Percentiles rank a stretch among this genome's conserved stretches.
Evolutionary conservation across 2,888 invertebrate genomes (phyloP).

Genomic region (Agrochola litura): DNA sequence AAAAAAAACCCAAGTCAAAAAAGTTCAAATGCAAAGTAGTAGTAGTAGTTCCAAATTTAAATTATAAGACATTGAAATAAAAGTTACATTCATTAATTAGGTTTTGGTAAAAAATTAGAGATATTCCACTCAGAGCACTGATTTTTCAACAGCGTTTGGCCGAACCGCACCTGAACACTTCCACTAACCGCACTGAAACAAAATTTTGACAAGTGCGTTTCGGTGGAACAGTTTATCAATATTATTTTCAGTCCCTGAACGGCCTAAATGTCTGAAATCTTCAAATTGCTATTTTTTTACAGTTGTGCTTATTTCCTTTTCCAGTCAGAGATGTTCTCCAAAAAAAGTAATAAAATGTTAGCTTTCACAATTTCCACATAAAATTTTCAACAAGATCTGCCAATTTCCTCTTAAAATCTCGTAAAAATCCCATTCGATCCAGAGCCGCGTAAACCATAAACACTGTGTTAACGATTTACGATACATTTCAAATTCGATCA

Average conservation of each 20-base stretch:
- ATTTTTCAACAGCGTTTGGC: too few relatives aligned
- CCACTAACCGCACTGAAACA: too few relatives aligned
- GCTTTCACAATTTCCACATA: neutral
- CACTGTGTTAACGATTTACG: constrained; percentile 38
- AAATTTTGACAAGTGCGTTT: too few relatives aligned
- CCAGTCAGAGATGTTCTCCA: neutral
- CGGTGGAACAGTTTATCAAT: too few relatives aligned
- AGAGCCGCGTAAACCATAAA: constrained; percentile 36
- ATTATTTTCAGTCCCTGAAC: too few relatives aligned
- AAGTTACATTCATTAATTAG: too few relatives aligned
- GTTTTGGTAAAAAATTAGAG: neutral
- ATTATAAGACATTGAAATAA: too few relatives aligned
- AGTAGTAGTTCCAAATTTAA: too few relatives aligned
- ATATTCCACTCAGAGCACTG: too few relatives aligned
- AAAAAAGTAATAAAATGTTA: neutral
- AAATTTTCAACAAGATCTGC: constrained; percentile 35
- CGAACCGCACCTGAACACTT: too few relatives aligned
- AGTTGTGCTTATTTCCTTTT: neutral
- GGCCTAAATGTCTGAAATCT: neutral
- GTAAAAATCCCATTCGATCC: constrained; percentile 47
- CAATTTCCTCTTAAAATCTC: constrained; percentile 44
- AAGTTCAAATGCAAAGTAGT: too few relatives aligned
- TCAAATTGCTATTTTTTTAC: neutral
- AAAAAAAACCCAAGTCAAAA: too few relatives aligned
- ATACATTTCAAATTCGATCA: constrained; percentile 26